Evolutionary conservation across 2,888 invertebrate genomes (phyloP), one percentile per base, ranked within the genome.

Genomic region (Clostera curtula): DNA sequence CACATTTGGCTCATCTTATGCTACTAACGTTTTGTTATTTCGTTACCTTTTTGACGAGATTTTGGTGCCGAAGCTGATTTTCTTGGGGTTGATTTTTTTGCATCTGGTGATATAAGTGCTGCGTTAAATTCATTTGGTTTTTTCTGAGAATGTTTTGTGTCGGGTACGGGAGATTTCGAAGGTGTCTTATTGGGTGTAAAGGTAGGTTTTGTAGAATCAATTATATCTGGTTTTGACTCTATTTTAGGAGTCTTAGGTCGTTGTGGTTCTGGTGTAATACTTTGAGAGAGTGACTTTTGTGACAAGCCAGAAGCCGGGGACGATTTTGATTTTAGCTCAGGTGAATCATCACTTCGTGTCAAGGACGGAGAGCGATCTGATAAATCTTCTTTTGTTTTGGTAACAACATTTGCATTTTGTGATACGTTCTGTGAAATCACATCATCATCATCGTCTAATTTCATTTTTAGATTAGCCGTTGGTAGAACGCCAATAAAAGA

Each of bases 341-440:
- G 83, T 16, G 84, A 85, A 31, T 83, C 85, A 50, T 84, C 85
- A 45, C 83, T 85, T 27, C 82, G 63, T 12, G 82, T 80, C 19
- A 85, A 49, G 12, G 85, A 85, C 5, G 85, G 85, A 12, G 85
- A 85, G 24, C 85, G 76, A 44, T 85, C 85, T 12, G 58, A 72
- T 12, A 71, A 42, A 27, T 80, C 76, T 22, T 56, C 50, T 58
- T 73, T 80, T 12, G 56, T 63, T 27, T 62, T 60, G 13, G 40
- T 24, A 12, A 38, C 34, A 17, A 66, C 68, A 26, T 29, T 52
- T 11, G 36, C 16, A 37, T 40, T 59, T 46, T 68, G 75, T n/a
- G 45, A 26, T 20, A 49, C 29, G 32, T 66, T 82, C 45, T 80
- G 80, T 25, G 53, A 56, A 27, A 84, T 57, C 1, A 83, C 79